A percentile compares a stretch with the other conserved stretches of the same genome.
Evolutionary conservation across 2,113 vertebrate genomes (phyloP).

Genomic region (Ceyx melanurus): DNA sequence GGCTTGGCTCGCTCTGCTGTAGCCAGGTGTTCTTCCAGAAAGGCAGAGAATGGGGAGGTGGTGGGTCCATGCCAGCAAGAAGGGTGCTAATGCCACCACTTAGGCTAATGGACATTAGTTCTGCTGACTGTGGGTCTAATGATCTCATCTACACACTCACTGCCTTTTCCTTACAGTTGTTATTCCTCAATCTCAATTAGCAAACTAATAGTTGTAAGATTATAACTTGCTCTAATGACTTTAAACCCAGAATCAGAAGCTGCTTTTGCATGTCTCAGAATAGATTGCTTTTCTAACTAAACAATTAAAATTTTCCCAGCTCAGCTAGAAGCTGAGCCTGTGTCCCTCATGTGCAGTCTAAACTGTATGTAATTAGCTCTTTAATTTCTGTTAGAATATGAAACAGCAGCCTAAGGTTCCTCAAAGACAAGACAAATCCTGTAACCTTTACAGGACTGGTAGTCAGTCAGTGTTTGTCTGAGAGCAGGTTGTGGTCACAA

Average conservation of each 20-base stretch:
- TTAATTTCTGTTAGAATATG: conserved; percentile 29
- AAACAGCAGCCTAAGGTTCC: neutral
- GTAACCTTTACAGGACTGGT: neutral
- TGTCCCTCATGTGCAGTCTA: neutral
- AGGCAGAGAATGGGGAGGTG: neutral
- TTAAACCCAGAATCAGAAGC: conserved; percentile 37
- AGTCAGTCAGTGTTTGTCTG: neutral
- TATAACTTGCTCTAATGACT: conserved; percentile 50
- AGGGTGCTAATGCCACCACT: neutral
- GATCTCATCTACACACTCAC: conserved; percentile 28
- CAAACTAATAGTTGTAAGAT: conserved; percentile 45
- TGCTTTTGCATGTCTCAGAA: conserved; percentile 16
- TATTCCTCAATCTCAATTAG: conserved; percentile 35
- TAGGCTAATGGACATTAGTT: conserved; percentile 49
- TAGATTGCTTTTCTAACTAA: conserved; percentile 39
- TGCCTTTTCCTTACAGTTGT: conserved; percentile 35
- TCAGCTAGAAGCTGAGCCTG: conserved; percentile 20
- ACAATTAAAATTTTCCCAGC: conserved; percentile 45
- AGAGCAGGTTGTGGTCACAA: neutral
- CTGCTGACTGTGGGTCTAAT: conserved; percentile 40
- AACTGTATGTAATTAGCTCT: conserved; percentile 40
- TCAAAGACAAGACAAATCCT: neutral
- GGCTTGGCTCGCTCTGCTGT: neutral
- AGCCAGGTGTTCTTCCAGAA: conserved; percentile 14
- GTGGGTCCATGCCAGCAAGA: neutral